Evolutionary conservation across 2,888 invertebrate genomes (phyloP), one percentile per base, ranked within the genome.

Genomic region (Drosophila tanythrix): DNA sequence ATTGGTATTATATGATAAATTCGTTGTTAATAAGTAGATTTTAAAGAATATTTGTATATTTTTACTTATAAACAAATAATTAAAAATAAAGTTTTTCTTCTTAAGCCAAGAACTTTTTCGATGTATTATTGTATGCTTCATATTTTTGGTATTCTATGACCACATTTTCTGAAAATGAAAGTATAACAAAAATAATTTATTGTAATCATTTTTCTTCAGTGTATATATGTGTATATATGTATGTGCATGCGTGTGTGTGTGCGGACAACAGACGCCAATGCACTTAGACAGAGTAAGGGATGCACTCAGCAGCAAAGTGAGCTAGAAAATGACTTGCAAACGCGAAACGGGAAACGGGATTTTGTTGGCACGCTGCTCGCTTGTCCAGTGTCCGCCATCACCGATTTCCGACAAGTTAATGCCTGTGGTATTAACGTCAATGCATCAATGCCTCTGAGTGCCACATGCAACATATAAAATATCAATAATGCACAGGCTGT

Each of bases 201-300:
- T 50, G 10, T 6, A 33, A 2, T 5, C 2, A n/a, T 27, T 55
- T 29, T 38, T 18, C 1, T 6, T 13, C 3, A 56, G 65, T 55
- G 58, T 53, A 64, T 57, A 18, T 53, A 7, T 52, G 35, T 59
- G 25, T 50, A 21, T 55, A 27, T 51, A 10, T 46, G 15, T 29
- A n/a, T 57, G 33, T 63, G 15, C 29, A 51, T 50, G 29, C n/a
- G 40, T 66, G 40, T 61, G 27, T 75, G 27, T 75, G 80, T 75
- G 80, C 79, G 89, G 85, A 87, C 83, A 82, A 74, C 76, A 90
- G 90, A 91, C 91, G 90, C 91, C 90, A 83, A 76, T 85, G 90
- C 87, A 90, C 91, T 91, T 83, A 82, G 77, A 65, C 74, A 58
- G 70, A 38, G 38, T 27, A n/a, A 27, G n/a, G 69, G 68, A 60